Evolutionary conservation across 1,140 invertebrate genomes (phyloP).

Genomic region (Spodoptera frugiperda): DNA sequence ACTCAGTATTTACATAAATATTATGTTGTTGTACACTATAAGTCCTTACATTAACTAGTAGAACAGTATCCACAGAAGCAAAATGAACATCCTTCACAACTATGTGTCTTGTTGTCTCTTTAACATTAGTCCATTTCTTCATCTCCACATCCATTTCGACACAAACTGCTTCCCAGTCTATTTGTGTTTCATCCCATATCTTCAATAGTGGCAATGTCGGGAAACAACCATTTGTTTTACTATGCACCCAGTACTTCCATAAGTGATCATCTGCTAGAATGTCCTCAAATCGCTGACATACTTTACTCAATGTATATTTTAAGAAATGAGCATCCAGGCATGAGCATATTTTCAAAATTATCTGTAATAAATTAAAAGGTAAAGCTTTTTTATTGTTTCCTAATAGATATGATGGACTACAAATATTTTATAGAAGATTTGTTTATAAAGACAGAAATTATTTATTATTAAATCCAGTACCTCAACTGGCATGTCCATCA

Average conservation of each 20-base stretch:
- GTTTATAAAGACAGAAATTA: no score
- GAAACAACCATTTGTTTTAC: constrained; percentile 72
- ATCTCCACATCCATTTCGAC: constrained; percentile 77
- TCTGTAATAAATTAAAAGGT: constrained; percentile 63
- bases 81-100: constrained; percentile 81
- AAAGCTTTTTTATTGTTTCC: no score
- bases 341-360: constrained; percentile 84
- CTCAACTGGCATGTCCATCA: constrained; percentile 77
- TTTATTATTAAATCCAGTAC: constrained; percentile 50
- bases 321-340: constrained; percentile 79
- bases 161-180: constrained; percentile 80
- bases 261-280: constrained; percentile 80
- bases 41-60: constrained; percentile 82
- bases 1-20: neutral
- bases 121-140: constrained; percentile 77
- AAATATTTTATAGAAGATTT: no score
- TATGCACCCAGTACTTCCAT: constrained; percentile 81
- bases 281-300: constrained; percentile 79
- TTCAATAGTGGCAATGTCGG: constrained; percentile 73
- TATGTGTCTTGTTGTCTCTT: constrained; percentile 73
- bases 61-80: constrained; percentile 82
- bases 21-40: neutral
- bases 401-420: no score
- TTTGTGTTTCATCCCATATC: constrained; percentile 62
- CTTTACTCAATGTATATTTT: constrained; percentile 75